These are phyloP conservation scores for Chymomyza caudatula DNA, from an alignment of 2,888 invertebrate species.

Conservation along the genomic window DNA sequence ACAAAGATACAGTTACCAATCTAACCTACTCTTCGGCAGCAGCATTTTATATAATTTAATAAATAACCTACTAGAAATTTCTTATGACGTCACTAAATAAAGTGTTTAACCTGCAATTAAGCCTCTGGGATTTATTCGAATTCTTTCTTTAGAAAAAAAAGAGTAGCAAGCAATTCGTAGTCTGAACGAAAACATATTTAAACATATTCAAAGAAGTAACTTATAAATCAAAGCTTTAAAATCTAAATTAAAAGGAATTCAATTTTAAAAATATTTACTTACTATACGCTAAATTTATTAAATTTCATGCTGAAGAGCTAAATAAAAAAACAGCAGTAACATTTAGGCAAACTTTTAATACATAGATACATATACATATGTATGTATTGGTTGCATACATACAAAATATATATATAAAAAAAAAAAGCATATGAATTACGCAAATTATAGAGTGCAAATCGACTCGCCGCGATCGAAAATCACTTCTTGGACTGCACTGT, in stretches of 20 bases:
- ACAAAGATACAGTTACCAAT: slow-evolving; percentile 15
- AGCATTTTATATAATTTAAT: slow-evolving; percentile 43
- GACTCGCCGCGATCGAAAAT: neutral
- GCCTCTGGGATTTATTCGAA: neutral
- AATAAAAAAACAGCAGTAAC: neutral
- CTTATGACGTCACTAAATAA: neutral
- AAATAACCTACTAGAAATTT: neutral
- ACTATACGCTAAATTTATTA: neutral
- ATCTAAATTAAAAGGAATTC: neutral
- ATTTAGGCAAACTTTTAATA: neutral
- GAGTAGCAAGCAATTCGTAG: slow-evolving; percentile 48
- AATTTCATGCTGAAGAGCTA: neutral
- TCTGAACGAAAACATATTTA: slow-evolving; percentile 62
- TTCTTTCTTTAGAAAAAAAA: neutral
- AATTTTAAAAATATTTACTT: neutral
- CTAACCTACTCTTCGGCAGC: slow-evolving; percentile 40
- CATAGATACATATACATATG: neutral
- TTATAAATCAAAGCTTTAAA: slow-evolving; percentile 1
- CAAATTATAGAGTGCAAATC: slow-evolving; percentile 16
- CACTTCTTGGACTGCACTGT: slow-evolving; percentile 62
- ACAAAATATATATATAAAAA: neutral
- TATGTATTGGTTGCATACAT: neutral
- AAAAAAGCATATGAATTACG: neutral
- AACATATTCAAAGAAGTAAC: slow-evolving; percentile 26
- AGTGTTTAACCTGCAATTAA: neutral